Base-by-base conservation (phyloP, 2,113 vertebrate genomes). In the Podarcis raffonei region DNA sequence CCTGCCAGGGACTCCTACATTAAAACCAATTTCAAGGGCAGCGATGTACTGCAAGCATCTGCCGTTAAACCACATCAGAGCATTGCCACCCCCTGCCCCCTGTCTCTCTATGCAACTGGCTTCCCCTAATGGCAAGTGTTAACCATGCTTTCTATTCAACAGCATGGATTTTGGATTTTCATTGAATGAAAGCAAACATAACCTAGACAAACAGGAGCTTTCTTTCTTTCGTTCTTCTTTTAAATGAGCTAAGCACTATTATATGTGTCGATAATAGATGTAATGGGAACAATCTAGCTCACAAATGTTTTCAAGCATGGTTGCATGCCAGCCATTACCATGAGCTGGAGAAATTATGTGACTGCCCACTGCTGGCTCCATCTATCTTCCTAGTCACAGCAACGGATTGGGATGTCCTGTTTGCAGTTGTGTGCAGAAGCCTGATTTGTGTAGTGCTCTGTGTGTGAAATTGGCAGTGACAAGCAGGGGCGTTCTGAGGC, bases 41-140 rank as follows among this genome's bases (percentile, higher is more conserved):
- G 30, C n/a, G 25, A 7, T 82, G 2, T 15, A 1, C 6, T 25
- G 82, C 0, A 82, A 66, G 75, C 0, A 5, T 0, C 2, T 79
- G 13, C 5, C 66, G 20, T 83, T 83, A 85, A 16, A 81, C 25
- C n/a, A 83, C 2, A 2, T 16, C 30, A 0, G 22, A 42, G 25
- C 27, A n/a, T 71, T 6, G 5, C 25, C 81, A 15, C 0, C 0
- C 23, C 0, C 76, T n/a, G 13, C n/a, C 15, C 16, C 12, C 57
- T 22, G 18, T 11, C 53, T 72, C n/a, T 18, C 18, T 53, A 30
- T 30, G 30, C 84, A 87, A 90, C 72, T 62, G 0, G 0, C 3
- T 32, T 78, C 35, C 79, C 48, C 0, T 0, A 84, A 86, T 83
- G 0, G 35, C 0, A 30, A 83, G 72, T 89, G 30, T 27, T n/a